Conservation (phyloP, 2,888 invertebrate genomes). For the Seladonia tumulorum region DNA sequence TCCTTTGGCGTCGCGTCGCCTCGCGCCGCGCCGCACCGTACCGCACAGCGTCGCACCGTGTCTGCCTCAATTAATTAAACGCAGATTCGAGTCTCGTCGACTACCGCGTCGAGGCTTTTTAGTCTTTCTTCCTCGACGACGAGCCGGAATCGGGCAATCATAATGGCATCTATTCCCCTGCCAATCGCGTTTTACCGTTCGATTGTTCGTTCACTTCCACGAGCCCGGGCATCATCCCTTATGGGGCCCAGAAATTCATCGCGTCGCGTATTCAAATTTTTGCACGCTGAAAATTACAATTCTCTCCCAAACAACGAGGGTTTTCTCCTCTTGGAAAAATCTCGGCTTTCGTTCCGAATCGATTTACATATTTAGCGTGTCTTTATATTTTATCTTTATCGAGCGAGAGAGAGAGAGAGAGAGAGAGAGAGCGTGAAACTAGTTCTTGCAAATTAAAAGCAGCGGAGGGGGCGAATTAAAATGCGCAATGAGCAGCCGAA, state of each 20-base stretch:
- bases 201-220: conserved; percentile 35
- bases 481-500: no score
- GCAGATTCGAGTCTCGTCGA: conserved; percentile 66
- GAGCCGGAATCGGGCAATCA: conserved; percentile 47
- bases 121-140: conserved; percentile 15
- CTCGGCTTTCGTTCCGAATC: neutral
- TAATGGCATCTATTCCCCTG: conserved; percentile 46
- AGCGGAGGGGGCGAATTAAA: no score
- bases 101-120: conserved; percentile 57
- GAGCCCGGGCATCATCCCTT: neutral
- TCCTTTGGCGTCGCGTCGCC: conserved; percentile 63
- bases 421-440: no score
- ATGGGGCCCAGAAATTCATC: neutral
- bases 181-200: conserved; percentile 32
- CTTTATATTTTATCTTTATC: neutral
- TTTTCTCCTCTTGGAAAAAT: neutral
- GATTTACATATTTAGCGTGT: neutral
- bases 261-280: neutral
- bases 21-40: neutral
- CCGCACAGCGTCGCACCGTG: conserved; percentile 46
- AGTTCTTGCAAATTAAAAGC: no score
- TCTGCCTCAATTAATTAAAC: conserved; percentile 68
- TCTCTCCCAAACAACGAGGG: no score
- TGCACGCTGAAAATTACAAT: neutral
- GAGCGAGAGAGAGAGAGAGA: neutral